Evolutionary conservation across 2,113 vertebrate species (phyloP), one percentile per base, ranked within the genome.

Genomic region (Myiopsitta monachus): DNA sequence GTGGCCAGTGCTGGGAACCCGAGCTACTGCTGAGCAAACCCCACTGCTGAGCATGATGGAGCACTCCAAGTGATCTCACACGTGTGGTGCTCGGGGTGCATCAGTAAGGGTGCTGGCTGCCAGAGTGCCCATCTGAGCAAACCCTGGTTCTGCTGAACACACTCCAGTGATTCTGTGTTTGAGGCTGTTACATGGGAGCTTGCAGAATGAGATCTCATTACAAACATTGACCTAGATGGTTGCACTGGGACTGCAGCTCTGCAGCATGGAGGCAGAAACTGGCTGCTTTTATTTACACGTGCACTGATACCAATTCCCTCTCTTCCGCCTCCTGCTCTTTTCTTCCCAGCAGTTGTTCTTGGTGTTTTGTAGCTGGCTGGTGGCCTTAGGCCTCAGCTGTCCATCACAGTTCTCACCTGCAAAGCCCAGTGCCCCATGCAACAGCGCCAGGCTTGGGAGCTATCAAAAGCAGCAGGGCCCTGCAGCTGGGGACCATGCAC

Each of bases 61-160:
- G 55, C 39, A 7, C 18, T 7, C 22, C 3, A 12, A 43, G 55
- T 27, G 2, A 33, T 7, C 59, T 63, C 2, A 1, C 66, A 22
- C 43, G 4, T 6, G 3, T 1, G 38, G 9, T 15, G 39, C 33
- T 3, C 1, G 0, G 21, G 6, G 13, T 5, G 55, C 18, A 1
- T 43, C 36, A 23, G 54, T 23, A 15, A 43, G 26, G 66, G 61
- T 59, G 64, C 33, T 17, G 69, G 38, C 41, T 69, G 81, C 54
- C 80, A 13, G 46, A 61, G 63, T 16, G 47, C 46, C 63, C 82
- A 11, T 28, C n/a, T 3, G 22, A 77, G 95, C 72, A 77, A 39
- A 46, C 15, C 1, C 47, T 0, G 6, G 75, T 21, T 62, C 79
- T 33, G 79, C 52, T 4, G 14, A 52, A 41, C 0, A 3, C 0